A percentile compares a stretch with the other conserved stretches of the same genome.
phyloP scores from a whole-genome alignment of 2,797 vertebrate genomes.

The Gymnodraco acuticeps region DNA sequence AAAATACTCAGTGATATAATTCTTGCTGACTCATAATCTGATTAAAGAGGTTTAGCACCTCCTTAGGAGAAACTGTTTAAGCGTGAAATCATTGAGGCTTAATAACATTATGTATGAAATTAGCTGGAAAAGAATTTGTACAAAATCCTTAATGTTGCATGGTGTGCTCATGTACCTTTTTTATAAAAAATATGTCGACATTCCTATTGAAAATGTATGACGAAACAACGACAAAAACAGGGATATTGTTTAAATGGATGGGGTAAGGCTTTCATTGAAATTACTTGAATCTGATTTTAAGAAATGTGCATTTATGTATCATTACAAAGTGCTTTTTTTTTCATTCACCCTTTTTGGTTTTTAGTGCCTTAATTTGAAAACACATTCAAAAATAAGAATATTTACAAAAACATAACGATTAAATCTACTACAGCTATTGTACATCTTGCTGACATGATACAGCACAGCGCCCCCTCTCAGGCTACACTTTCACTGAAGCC shows the following conservation, averaged over 20 bases:
- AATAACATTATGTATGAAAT: constrained; percentile 44
- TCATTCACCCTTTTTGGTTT: constrained; percentile 84
- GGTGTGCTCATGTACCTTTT: constrained; percentile 40
- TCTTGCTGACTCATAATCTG: constrained; percentile 50
- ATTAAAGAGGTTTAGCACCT: constrained; percentile 52
- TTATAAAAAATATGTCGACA: constrained; percentile 16
- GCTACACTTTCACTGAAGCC: constrained; percentile 42
- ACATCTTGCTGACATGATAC: constrained; percentile 62
- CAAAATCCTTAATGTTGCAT: constrained; percentile 25
- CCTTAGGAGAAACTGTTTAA: constrained; percentile 35
- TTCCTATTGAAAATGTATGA: constrained; percentile 39
- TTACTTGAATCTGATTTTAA: constrained; percentile 63
- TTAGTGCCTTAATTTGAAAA: constrained; percentile 80
- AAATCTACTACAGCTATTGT: constrained; percentile 61
- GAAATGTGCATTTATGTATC: constrained; percentile 77
- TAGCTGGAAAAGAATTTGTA: constrained; percentile 37
- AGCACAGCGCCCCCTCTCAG: constrained; percentile 37
- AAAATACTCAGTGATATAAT: constrained; percentile 48
- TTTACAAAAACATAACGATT: constrained; percentile 25
- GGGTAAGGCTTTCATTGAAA: constrained; percentile 69
- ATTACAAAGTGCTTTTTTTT: constrained; percentile 86
- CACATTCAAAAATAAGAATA: constrained; percentile 69
- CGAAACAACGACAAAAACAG: constrained; percentile 11
- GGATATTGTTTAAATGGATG: constrained; percentile 51
- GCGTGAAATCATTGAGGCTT: constrained; percentile 55